Evolutionary conservation across 2,113 vertebrate species (phyloP), one percentile per base, ranked within the genome.

Genomic region (Microcebus jonahi): DNA sequence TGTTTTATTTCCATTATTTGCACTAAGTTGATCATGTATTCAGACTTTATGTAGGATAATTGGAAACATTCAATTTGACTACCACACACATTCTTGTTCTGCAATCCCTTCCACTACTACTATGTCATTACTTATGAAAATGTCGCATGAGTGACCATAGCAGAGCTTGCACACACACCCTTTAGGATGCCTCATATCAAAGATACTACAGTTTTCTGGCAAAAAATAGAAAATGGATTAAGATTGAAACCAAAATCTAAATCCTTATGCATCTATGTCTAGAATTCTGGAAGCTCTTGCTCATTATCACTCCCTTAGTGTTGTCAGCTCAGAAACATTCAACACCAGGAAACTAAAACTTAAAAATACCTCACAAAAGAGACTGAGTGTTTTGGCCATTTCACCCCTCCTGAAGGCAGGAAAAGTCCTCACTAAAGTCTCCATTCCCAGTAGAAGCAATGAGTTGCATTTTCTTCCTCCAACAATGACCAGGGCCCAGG

Each of bases 1-100:
- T 94, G 36, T 67, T 85, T 95, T 91, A 85, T 79, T 95, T 92
- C 93, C 15, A 39, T 92, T 96, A 71, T 91, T 70, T 94, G 55
- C 68, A 50, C 68, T 88, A 95, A 94, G 25, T 68, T 73, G 53
- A 31, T 39, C 48, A 91, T 5, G 25, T 4, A 92, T 23, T 88
- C 70, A 95, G 23, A 68, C 29, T 90, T 77, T 90, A 45, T 55
- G 45, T 61, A 92, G 59, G n/a, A n/a, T 83, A 96, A 95, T 25
- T 87, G 20, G 68, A 97, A 96, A 70, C 53, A 81, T 71, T 92
- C 36, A 29, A 8, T 95, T 87, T 23, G 20, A 2, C 63, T 94
- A 70, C 27, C 57, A 90, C 48, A 95, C 17, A 88, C 21, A 73
- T 59, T 83, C n/a, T 91, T 63, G n/a, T 76, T 82, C 50, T 91